Evolutionary conservation across 2,797 vertebrate species (phyloP).

Genomic region (Pangasius larnaudii): DNA sequence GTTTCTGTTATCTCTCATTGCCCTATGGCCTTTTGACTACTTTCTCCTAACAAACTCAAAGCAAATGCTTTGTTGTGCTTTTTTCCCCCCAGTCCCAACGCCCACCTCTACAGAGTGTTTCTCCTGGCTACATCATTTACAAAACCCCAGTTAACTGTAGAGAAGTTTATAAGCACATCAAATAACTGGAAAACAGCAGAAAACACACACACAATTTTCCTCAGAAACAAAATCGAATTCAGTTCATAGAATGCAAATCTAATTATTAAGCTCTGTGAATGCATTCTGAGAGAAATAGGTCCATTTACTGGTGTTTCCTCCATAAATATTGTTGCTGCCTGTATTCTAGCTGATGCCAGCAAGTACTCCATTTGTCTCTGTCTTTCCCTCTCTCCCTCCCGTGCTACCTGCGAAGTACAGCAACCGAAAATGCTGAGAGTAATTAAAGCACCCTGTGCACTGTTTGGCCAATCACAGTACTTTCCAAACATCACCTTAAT

Average conservation of each 20-base stretch:
- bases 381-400: not conserved
- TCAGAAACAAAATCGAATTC: conserved; percentile 17
- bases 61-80: not conserved
- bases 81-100: not conserved
- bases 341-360: conserved; percentile 48
- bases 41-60: conserved; percentile 1
- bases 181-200: not conserved
- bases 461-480: not conserved
- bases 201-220: not conserved
- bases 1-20: not conserved
- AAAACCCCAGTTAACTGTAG: not conserved
- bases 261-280: conserved; percentile 50
- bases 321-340: conserved; percentile 52
- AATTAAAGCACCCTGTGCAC: conserved; percentile 55
- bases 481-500: not conserved
- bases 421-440: conserved; percentile 8
- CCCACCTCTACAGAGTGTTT: not conserved
- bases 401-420: not conserved
- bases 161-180: conserved; percentile 12
- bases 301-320: conserved; percentile 49
- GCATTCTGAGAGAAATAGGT: conserved; percentile 7
- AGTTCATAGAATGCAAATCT: conserved; percentile 50
- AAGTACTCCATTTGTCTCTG: conserved; percentile 33
- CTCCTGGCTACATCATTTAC: conserved; percentile 11
- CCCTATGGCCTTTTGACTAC: not conserved